These are phyloP conservation scores for Micoletzkya japonica DNA, from an alignment of 2,888 invertebrate genomes.

Conservation along the genomic window DNA sequence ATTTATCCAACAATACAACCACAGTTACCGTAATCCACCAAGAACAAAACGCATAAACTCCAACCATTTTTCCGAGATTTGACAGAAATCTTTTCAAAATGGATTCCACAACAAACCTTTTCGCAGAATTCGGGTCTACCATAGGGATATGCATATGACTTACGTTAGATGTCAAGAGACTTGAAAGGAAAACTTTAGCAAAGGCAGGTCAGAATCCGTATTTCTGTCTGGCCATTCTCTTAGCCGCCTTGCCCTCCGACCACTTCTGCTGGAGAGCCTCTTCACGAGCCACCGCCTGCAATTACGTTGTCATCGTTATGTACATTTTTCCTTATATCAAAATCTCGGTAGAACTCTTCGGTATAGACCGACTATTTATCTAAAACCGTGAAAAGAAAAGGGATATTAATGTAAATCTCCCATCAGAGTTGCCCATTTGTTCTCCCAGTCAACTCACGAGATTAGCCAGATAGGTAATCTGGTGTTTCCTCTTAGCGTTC, in stretches of 20 bases:
- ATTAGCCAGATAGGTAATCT: slow-evolving; percentile 62
- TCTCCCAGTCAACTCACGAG: slow-evolving; percentile 33
- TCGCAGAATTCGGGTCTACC: too few species aligned
- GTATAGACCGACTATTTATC: too few species aligned
- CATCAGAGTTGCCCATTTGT: background rate
- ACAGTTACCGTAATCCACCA: too few species aligned
- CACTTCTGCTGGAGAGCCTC: slow-evolving; percentile 60
- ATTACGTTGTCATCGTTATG: background rate
- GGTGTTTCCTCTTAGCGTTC: slow-evolving; percentile 59
- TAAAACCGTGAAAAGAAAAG: background rate
- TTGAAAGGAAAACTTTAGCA: background rate
- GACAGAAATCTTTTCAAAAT: background rate
- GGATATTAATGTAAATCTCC: slow-evolving; percentile 19
- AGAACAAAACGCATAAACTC: too few species aligned
- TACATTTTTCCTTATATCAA: background rate
- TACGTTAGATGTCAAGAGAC: background rate
- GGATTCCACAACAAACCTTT: background rate
- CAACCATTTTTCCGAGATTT: background rate
- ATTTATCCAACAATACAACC: too few species aligned
- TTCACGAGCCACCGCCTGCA: slow-evolving; percentile 59
- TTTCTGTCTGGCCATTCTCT: slow-evolving; percentile 52
- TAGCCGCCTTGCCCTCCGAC: slow-evolving; percentile 53
- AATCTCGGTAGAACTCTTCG: too few species aligned
- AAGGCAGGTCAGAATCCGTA: slow-evolving; percentile 57
- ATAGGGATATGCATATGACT: too few species aligned